These are phyloP conservation scores for Chelon auratus DNA, from an alignment of 2,797 vertebrate genomes.

Conservation along the genomic window DNA sequence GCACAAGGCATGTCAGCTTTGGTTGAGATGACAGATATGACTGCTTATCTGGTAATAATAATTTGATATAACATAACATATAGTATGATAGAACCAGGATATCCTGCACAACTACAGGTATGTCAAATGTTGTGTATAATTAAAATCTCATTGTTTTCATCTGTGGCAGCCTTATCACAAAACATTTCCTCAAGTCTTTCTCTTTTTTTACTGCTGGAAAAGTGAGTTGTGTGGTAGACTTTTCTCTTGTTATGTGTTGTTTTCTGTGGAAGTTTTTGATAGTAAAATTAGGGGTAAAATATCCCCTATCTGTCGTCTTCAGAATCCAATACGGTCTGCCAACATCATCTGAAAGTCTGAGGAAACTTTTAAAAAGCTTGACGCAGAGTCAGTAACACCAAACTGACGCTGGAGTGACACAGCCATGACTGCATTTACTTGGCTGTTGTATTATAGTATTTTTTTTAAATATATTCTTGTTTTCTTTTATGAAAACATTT, in stretches of 20 bases:
- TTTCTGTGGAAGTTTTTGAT: neutral
- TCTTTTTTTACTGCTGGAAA: neutral
- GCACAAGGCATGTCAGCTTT: neutral
- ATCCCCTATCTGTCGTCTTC: neutral
- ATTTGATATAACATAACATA: too few species aligned
- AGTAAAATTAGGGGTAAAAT: neutral
- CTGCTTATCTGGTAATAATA: neutral
- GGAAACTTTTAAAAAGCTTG: neutral
- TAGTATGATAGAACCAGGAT: neutral
- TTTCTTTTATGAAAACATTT: neutral
- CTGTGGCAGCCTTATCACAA: neutral
- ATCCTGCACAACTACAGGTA: too few species aligned
- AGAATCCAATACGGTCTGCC: neutral
- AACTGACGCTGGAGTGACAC: neutral
- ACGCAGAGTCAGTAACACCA: neutral
- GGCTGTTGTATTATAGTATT: neutral
- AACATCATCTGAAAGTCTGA: neutral
- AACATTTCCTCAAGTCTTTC: conserved; percentile 7
- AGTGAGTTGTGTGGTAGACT: neutral
- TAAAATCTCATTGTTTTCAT: neutral
- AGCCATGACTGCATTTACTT: neutral
- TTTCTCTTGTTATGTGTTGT: neutral
- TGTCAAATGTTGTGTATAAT: neutral
- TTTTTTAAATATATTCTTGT: neutral
- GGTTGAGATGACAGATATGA: neutral